Conservation (phyloP, 2,888 invertebrate genomes). For the Eupithecia abbreviata region DNA sequence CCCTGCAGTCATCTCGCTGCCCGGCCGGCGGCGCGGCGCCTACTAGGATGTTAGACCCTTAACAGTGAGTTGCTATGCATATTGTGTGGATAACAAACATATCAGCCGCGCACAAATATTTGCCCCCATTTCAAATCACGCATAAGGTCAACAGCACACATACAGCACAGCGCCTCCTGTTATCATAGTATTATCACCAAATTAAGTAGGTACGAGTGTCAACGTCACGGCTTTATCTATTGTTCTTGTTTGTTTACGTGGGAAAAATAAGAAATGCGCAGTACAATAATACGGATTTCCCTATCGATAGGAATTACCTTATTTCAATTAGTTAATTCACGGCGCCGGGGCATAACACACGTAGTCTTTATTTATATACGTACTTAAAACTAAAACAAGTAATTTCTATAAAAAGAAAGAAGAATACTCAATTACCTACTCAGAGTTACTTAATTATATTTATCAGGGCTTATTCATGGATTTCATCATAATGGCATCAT, state of each 20-base stretch:
- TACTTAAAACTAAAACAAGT: neutral
- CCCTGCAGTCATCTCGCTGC: neutral
- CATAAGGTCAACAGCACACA: slow-evolving; percentile 44
- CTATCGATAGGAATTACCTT: neutral
- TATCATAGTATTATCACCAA: slow-evolving; percentile 38
- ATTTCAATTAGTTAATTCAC: neutral
- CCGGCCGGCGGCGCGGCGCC: no score
- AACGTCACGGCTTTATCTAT: slow-evolving; percentile 31
- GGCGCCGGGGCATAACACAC: neutral
- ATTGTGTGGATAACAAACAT: neutral
- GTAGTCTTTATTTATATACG: neutral
- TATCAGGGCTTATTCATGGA: slow-evolving; percentile 12
- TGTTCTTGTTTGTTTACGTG: slow-evolving; percentile 31
- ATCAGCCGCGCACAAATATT: neutral
- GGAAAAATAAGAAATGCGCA: slow-evolving; percentile 16
- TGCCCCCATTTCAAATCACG: neutral
- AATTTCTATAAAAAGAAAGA: neutral
- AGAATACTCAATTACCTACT: slow-evolving; percentile 3
- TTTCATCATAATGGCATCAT: slow-evolving; percentile 16
- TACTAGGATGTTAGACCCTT: neutral
- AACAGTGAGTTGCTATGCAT: neutral
- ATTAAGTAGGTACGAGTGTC: slow-evolving; percentile 11
- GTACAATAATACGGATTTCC: neutral
- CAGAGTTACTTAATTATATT: neutral
- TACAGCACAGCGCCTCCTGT: slow-evolving; percentile 34